Base-by-base conservation (phyloP, 2,888 invertebrate species). In the Agrotis segetum region DNA sequence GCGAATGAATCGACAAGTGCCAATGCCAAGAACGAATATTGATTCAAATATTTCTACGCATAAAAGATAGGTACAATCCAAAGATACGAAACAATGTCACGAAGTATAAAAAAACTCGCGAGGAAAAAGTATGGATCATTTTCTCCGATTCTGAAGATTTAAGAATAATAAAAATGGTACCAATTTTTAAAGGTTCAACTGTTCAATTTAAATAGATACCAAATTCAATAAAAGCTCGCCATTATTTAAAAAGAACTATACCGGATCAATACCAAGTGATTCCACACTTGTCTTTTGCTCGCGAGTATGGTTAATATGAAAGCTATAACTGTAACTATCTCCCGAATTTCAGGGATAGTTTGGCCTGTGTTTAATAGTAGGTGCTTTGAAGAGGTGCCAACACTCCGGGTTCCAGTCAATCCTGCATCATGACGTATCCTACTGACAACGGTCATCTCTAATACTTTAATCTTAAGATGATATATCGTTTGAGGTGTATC, bases 361-460 rank as follows among this genome's bases (percentile, higher is more conserved):
- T 40, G 59, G 67, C 52, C 67, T 65, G 58, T 61, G 34, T 62
- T 64, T 74, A 74, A 80, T 66, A 70, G 59, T 72, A 77, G 81
- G 72, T 72, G 65, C 86, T 90, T 90, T 90, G 90, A 89, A 74
- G 79, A 68, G 61, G 77, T 89, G 90, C 91, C 91, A 91, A 91
- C 85, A 87, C 85, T 86, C 87, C 67, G 14, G 68, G 79, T 72
- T 83, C 74, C 76, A 77, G 71, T 67, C 79, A 71, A 70, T 59
- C 65, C 77, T 66, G 69, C 70, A 62, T 77, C 63, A 69, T 76
- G 80, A 76, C 71, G 53, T 52, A 68, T 68, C 52, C 24, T 60
- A 68, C 56, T 70, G 66, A 75, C 83, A 73, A 69, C 55, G 64
- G 52, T 24, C 44, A 65, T 64, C 65, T 72, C 75, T 75, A 64